Base-by-base conservation (phyloP, 2,888 invertebrate genomes). In the Eupithecia vulgata region DNA sequence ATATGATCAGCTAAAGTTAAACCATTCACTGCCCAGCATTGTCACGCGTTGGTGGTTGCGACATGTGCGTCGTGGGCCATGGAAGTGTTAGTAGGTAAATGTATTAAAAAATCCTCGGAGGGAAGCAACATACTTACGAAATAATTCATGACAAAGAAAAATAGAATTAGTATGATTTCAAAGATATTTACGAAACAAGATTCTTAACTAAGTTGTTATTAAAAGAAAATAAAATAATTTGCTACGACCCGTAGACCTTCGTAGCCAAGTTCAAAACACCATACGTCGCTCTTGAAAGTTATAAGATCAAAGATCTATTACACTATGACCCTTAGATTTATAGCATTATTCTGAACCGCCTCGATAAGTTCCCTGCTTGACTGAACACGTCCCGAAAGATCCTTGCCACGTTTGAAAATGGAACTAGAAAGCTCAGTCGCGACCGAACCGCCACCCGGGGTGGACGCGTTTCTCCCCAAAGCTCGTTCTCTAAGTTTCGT, bases 321-420 rank as follows among this genome's bases (percentile, higher is more conserved):
- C 80, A 79, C 80, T 85, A 85, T 83, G 84, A 87, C 82, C 84
- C 84, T 85, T 81, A 84, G 86, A 86, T 88, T 87, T 87, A 88
- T 85, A 82, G 83, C 86, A 87, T 84, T 86, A 86, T 88, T 84
- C 88, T 87, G 87, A 89, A 87, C 87, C 85, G 85, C 86, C 85
- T 84, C 85, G 86, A 86, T 86, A 87, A 87, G 81, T 89, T 88
- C 84, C 81, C 80, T 86, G 88, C 87, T 88, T 87, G 83, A 83
- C 82, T 88, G 88, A 86, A 86, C 85, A 76, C 78, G 81, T 84
- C 81, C 79, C 57, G 25, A 57, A 57, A 82, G 86, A 84, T 87
- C 88, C 87, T 88, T 81, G 86, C 84, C 81, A 82, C 82, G 76
- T 83, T 21, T 48, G 52, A 67, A 52, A 61, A 67, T 10, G 21